A percentile compares a stretch with the other conserved stretches of the same genome.
These are phyloP conservation scores for Colletes latitarsis DNA, from an alignment of 1,140 invertebrate species.

Conservation along the genomic window DNA sequence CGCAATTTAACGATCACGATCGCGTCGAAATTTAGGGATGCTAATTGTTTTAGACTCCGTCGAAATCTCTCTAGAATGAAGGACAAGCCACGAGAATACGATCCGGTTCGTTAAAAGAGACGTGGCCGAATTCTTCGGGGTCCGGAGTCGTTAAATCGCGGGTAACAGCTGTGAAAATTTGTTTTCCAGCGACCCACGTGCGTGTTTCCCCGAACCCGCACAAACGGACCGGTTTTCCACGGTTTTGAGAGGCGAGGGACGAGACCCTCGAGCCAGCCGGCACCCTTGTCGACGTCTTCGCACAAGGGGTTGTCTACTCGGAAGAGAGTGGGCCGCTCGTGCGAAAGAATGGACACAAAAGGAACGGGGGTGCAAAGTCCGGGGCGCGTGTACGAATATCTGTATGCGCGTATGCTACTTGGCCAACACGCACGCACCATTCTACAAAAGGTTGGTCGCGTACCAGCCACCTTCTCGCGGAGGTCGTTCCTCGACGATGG, in stretches of 20 bases:
- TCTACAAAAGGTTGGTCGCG: background rate
- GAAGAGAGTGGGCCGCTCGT: constrained; percentile 21
- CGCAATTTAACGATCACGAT: background rate
- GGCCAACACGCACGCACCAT: background rate
- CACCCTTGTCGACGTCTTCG: constrained; percentile 58
- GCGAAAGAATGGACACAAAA: constrained; percentile 49
- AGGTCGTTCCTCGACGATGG: too few relatives aligned
- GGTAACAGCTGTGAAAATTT: constrained; percentile 66
- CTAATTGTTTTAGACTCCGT: too few relatives aligned
- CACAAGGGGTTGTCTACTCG: constrained; percentile 49
- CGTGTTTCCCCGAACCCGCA: constrained; percentile 9
- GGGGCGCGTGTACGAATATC: background rate
- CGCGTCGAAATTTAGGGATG: too few relatives aligned
- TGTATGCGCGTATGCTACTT: too few relatives aligned
- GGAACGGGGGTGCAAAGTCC: constrained; percentile 2
- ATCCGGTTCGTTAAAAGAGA: background rate
- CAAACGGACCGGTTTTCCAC: constrained; percentile 32
- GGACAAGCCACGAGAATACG: too few relatives aligned
- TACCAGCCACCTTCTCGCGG: too few relatives aligned
- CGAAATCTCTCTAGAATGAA: too few relatives aligned
- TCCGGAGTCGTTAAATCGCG: constrained; percentile 55
- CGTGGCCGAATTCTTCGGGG: constrained; percentile 5
- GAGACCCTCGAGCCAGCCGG: constrained; percentile 62
- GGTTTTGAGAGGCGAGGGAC: constrained; percentile 45
- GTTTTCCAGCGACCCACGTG: constrained; percentile 18